Evolutionary conservation across 2,888 invertebrate genomes (phyloP).

Genomic region (Scaptomyza tumidula): DNA sequence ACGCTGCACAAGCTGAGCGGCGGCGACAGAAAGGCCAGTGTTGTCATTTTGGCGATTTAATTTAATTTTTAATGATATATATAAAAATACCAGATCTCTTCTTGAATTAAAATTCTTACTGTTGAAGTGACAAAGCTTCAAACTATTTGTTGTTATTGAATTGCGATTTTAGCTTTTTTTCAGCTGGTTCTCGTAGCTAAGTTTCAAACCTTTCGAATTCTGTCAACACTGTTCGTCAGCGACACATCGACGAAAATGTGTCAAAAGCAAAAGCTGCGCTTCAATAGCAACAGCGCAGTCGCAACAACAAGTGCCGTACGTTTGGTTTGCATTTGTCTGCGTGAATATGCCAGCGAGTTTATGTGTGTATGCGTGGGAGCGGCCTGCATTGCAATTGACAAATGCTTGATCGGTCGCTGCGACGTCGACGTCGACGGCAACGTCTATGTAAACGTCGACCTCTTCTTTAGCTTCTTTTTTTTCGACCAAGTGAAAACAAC

Average conservation of each 20-base stretch:
- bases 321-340: slow-evolving; percentile 23
- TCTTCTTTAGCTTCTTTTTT: slow-evolving; percentile 25
- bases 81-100: background rate
- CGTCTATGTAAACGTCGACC: slow-evolving; percentile 21
- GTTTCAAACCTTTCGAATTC: background rate
- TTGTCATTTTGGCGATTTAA: slow-evolving; percentile 4
- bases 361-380: slow-evolving; percentile 32
- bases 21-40: slow-evolving; percentile 6
- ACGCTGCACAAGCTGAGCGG: background rate
- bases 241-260: slow-evolving; percentile 57
- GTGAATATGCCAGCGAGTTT: slow-evolving; percentile 4
- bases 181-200: background rate
- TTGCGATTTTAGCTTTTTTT: background rate
- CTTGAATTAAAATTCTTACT: background rate
- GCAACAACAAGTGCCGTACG: slow-evolving; percentile 40
- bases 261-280: slow-evolving; percentile 76
- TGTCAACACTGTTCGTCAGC: slow-evolving; percentile 7
- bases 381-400: slow-evolving; percentile 38
- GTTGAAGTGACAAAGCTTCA: background rate
- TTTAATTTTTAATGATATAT: no score
- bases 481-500: slow-evolving; percentile 70
- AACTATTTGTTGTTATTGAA: no score
- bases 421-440: slow-evolving; percentile 13
- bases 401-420: slow-evolving; percentile 22
- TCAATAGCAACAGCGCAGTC: slow-evolving; percentile 25